Conservation (phyloP, 2,888 invertebrate species). For the Liodrosophila aerea region DNA sequence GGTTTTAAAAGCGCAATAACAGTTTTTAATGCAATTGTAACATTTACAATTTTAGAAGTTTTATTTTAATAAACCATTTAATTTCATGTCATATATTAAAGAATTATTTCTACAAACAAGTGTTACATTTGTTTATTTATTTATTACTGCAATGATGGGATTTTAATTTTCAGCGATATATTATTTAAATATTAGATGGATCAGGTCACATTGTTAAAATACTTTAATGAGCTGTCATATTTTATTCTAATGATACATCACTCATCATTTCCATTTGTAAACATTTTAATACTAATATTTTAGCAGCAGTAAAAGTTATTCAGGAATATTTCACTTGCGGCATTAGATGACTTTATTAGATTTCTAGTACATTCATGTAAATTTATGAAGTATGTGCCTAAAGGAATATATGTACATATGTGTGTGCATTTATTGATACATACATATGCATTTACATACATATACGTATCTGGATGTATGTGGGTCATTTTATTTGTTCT, state of each 20-base stretch:
- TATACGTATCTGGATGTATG: slow-evolving; percentile 35
- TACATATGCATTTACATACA: neutral
- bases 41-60: neutral
- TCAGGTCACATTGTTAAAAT: slow-evolving; percentile 41
- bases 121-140: neutral
- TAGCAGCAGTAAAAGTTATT: too few species aligned
- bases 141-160: too few species aligned
- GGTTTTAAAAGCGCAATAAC: neutral
- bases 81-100: too few species aligned
- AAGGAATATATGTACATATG: slow-evolving; percentile 15
- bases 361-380: neutral
- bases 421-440: slow-evolving; percentile 6
- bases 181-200: slow-evolving; percentile 20
- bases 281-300: too few species aligned
- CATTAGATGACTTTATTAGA: neutral
- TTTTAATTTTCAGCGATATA: neutral
- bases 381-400: neutral
- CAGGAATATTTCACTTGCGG: too few species aligned
- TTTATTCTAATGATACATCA: slow-evolving; percentile 15
- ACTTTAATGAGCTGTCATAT: slow-evolving; percentile 39
- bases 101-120: too few species aligned
- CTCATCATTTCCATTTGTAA: slow-evolving; percentile 1
- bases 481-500: slow-evolving; percentile 68
- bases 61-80: too few species aligned
- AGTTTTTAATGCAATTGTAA: too few species aligned